These are phyloP conservation scores for Callyntrura guangdongensis DNA, from an alignment of 2,888 invertebrate species.

Conservation along the genomic window DNA sequence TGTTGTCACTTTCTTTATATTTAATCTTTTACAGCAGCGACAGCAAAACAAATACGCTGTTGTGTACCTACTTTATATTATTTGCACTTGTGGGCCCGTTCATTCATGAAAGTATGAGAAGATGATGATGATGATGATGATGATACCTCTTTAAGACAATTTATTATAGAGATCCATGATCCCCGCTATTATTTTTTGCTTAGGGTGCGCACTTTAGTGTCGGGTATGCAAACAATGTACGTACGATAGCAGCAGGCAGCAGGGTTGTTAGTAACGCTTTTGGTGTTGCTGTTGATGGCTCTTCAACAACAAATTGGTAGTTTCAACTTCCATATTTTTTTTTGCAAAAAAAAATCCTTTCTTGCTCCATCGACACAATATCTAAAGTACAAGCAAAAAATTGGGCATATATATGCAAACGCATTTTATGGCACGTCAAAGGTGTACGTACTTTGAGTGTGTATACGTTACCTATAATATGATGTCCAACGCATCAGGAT, in stretches of 20 bases:
- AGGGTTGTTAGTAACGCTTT: slow-evolving; percentile 50
- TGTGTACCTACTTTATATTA: slow-evolving; percentile 68
- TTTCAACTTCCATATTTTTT: slow-evolving; percentile 55
- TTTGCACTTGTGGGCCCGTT: slow-evolving; percentile 3
- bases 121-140: slow-evolving; percentile 30
- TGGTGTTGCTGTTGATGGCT: slow-evolving; percentile 52
- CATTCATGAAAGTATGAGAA: slow-evolving; percentile 41
- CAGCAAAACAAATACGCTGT: too few relatives aligned
- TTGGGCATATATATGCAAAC: background rate
- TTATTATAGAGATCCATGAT: slow-evolving; percentile 49
- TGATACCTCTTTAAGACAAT: slow-evolving; percentile 45
- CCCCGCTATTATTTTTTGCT: slow-evolving; percentile 29
- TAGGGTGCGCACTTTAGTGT: slow-evolving; percentile 43
- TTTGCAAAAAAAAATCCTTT: too few relatives aligned
- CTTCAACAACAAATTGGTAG: slow-evolving; percentile 12
- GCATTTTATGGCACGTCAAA: background rate
- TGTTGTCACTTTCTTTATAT: slow-evolving; percentile 71
- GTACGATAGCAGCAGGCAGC: slow-evolving; percentile 15
- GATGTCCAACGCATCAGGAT: background rate
- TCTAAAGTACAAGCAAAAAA: too few relatives aligned
- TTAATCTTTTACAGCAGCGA: slow-evolving; percentile 60
- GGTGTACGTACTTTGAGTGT: slow-evolving; percentile 16
- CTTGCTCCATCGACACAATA: background rate
- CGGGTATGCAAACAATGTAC: background rate
- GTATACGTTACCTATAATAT: too few relatives aligned